Percentiles rank a stretch among this genome's conserved stretches.
These are phyloP conservation scores for Geococcyx californianus DNA, from an alignment of 2,113 vertebrate genomes.

Conservation along the genomic window DNA sequence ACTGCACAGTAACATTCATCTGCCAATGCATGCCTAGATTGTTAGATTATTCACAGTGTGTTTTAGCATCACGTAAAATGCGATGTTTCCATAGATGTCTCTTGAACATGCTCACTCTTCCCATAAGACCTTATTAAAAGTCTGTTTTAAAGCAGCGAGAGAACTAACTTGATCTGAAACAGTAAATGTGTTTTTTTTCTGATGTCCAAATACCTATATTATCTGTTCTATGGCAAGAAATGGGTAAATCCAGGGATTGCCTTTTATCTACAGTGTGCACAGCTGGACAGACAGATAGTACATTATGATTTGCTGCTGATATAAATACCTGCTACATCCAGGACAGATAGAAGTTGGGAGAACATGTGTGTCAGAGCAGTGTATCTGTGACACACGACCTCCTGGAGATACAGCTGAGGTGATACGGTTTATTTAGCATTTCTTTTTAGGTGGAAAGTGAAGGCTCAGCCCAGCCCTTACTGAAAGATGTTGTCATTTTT, in stretches of 20 bases:
- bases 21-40: background rate
- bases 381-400: background rate
- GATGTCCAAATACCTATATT: background rate
- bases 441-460: background rate
- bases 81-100: background rate
- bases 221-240: background rate
- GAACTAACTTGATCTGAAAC: background rate
- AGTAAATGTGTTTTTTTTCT: background rate
- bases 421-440: background rate
- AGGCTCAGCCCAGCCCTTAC: background rate
- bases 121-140: background rate
- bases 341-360: background rate
- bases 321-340: background rate
- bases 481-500: background rate
- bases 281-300: background rate
- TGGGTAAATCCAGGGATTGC: fast-evolving
- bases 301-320: background rate
- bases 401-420: background rate
- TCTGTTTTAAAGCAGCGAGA: background rate
- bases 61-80: background rate
- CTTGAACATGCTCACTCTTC: background rate
- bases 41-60: background rate
- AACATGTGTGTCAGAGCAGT: background rate
- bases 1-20: background rate
- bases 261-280: background rate